phyloP scores from a whole-genome alignment of 2,113 vertebrate genomes.

The Psittacula cyanocephala region DNA sequence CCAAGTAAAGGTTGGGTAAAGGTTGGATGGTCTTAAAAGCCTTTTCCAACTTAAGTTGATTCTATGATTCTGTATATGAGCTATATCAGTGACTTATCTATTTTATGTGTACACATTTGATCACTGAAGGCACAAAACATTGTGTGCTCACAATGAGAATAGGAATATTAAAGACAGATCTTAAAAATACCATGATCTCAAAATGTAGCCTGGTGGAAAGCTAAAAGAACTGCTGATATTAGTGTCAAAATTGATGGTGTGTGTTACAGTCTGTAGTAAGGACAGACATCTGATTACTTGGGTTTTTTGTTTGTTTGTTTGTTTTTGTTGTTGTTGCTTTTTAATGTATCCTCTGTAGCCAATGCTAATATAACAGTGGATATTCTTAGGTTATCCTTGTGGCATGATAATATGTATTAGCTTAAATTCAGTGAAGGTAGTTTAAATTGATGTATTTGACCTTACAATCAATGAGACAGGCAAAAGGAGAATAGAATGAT shows the following conservation, averaged over 20 bases:
- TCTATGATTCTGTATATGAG: not conserved
- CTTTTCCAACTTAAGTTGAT: not conserved
- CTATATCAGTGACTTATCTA: not conserved
- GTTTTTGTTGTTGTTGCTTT: not conserved
- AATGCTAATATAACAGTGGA: not conserved
- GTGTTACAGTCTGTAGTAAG: not conserved
- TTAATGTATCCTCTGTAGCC: not conserved
- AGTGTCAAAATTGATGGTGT: not conserved
- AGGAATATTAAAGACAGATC: not conserved
- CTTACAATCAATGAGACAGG: not conserved
- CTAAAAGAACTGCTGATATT: not conserved
- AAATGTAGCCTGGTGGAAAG: not conserved
- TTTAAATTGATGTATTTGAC: not conserved
- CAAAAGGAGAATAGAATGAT: not conserved
- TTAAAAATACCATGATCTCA: not conserved
- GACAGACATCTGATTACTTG: not conserved
- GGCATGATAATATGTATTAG: not conserved
- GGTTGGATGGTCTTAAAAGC: not conserved
- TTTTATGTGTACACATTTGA: not conserved
- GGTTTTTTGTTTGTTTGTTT: not conserved
- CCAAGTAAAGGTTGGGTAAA: not conserved
- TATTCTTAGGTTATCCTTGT: not conserved
- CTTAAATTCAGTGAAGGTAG: not conserved
- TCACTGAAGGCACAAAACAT: not conserved
- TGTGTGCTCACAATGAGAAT: not conserved